phyloP scores from a whole-genome alignment of 2,888 invertebrate species.

The Plagodis dolabraria region DNA sequence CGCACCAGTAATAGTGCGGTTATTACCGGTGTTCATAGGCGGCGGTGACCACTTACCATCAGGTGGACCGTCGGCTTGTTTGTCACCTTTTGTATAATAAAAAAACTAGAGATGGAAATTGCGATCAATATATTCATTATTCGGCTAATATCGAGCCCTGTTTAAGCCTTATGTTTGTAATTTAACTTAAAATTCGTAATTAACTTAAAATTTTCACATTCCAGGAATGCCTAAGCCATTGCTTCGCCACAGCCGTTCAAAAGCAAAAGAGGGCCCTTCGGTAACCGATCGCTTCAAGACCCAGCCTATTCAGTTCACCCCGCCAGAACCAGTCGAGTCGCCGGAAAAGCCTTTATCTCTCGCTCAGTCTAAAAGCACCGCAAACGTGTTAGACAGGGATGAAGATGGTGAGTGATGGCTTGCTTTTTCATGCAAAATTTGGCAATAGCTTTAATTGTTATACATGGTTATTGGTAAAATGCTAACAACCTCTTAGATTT shows the following conservation, averaged over 20 bases:
- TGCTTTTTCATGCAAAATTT: neutral
- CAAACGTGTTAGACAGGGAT: slow-evolving; percentile 79
- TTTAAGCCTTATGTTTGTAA: neutral
- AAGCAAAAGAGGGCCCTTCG: slow-evolving; percentile 70
- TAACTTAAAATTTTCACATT: slow-evolving; percentile 44
- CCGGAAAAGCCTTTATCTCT: slow-evolving; percentile 57
- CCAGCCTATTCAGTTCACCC: slow-evolving; percentile 88
- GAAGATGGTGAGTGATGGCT: slow-evolving; percentile 73
- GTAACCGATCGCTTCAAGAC: slow-evolving; percentile 86
- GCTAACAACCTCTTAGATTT: too few species aligned
- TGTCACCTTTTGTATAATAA: too few species aligned
- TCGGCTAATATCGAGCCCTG: too few species aligned
- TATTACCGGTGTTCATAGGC: too few species aligned
- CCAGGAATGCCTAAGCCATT: slow-evolving; percentile 79
- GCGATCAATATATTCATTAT: too few species aligned
- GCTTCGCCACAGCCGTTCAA: slow-evolving; percentile 78
- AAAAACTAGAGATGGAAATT: too few species aligned
- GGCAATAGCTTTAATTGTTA: too few species aligned
- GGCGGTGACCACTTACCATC: too few species aligned
- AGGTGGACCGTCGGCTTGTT: too few species aligned
- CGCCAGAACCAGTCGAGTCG: slow-evolving; percentile 46
- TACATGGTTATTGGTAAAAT: too few species aligned
- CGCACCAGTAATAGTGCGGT: too few species aligned
- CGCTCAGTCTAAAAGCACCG: slow-evolving; percentile 72
- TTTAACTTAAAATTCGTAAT: too few species aligned